These are phyloP conservation scores for Eira barbara DNA, from an alignment of 2,113 vertebrate genomes.

Conservation along the genomic window DNA sequence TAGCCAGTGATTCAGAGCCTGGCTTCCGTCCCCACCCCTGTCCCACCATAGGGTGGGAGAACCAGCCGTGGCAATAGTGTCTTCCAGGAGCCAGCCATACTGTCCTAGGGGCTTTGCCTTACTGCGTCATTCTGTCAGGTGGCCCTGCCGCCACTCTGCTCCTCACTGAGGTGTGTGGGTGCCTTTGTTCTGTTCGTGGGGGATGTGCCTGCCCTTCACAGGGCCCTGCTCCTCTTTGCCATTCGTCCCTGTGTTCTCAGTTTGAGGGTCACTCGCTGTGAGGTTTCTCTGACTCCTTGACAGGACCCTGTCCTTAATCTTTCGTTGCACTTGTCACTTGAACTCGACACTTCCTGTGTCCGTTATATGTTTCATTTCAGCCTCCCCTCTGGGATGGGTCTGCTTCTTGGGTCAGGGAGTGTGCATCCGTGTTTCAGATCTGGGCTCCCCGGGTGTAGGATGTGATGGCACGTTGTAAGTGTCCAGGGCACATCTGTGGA, in stretches of 20 bases:
- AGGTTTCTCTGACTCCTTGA: background rate
- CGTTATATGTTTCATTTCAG: background rate
- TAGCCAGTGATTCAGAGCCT: background rate
- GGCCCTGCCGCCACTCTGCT: background rate
- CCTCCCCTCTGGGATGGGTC: background rate
- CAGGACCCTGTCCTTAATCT: background rate
- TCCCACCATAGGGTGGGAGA: rapidly evolving
- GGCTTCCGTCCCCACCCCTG: background rate
- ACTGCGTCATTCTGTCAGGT: no score
- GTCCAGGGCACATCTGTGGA: background rate
- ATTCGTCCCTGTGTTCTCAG: background rate
- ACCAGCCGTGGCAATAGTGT: rapidly evolving
- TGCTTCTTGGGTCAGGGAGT: background rate
- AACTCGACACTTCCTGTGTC: background rate
- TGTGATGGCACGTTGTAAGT: background rate
- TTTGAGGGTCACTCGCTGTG: background rate
- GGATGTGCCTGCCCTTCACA: rapidly evolving
- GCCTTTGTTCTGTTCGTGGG: background rate
- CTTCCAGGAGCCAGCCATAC: background rate
- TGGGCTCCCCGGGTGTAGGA: background rate
- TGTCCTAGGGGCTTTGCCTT: rapidly evolving
- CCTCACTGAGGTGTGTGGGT: rapidly evolving
- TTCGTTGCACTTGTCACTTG: background rate
- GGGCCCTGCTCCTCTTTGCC: rapidly evolving
- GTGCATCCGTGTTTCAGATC: background rate